Conservation (phyloP, 1,140 invertebrate genomes). For the Lordiphosa mommai region DNA sequence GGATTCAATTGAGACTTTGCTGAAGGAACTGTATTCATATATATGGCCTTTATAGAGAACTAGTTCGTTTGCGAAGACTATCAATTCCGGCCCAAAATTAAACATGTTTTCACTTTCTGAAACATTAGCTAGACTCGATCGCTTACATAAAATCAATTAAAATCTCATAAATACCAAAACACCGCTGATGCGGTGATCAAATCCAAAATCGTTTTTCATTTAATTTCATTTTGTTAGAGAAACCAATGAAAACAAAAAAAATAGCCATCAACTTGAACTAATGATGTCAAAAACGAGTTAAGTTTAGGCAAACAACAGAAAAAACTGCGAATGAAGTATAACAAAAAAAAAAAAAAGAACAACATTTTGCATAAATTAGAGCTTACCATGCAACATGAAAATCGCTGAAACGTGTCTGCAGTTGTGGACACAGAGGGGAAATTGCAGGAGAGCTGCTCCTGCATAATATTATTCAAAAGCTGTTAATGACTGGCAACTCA, state of each 20-base stretch:
- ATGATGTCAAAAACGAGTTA: slow-evolving; percentile 32
- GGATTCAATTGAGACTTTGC: background rate
- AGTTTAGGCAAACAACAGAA: slow-evolving; percentile 11
- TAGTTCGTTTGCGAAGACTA: no score
- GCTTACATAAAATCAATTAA: slow-evolving; percentile 20
- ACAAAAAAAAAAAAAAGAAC: slow-evolving; percentile 34
- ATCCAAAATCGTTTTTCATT: slow-evolving; percentile 11
- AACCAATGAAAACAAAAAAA: slow-evolving; percentile 27
- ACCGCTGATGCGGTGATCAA: no score
- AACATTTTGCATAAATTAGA: slow-evolving; percentile 76
- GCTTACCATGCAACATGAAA: slow-evolving; percentile 62
- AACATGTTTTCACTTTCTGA: background rate
- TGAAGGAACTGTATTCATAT: no score
- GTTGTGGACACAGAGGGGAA: slow-evolving; percentile 43
- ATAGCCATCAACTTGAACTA: slow-evolving; percentile 42
- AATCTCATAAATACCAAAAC: slow-evolving; percentile 21
- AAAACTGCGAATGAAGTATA: no score
- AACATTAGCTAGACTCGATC: background rate
- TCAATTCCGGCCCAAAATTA: no score
- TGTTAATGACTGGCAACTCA: slow-evolving; percentile 60
- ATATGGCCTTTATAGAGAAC: no score
- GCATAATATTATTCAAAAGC: slow-evolving; percentile 71
- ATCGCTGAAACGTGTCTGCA: slow-evolving; percentile 66
- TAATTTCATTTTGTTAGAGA: slow-evolving; percentile 23
- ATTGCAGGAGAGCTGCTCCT: slow-evolving; percentile 7